Evolutionary conservation across 2,113 vertebrate genomes (phyloP).

Genomic region (Alligator sinensis): DNA sequence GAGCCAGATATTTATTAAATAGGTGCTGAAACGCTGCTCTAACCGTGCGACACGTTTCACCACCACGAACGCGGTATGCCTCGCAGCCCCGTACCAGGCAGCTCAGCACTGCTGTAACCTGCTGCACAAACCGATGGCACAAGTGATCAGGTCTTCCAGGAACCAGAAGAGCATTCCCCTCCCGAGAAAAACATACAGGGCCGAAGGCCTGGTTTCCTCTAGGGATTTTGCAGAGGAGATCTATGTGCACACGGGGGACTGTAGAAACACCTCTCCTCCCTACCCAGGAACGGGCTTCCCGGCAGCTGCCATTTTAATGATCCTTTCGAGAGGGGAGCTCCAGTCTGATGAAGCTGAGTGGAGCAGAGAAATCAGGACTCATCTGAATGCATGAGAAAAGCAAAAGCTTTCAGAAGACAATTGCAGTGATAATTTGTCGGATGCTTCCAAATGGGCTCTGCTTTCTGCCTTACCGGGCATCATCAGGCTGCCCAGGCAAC

Average conservation of each 20-base stretch:
- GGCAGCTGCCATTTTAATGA: background rate
- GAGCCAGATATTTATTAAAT: background rate
- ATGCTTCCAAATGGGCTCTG: background rate
- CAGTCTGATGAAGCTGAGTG: background rate
- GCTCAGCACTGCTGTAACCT: background rate
- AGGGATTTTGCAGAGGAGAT: background rate
- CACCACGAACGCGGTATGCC: background rate
- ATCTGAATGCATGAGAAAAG: background rate
- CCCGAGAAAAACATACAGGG: fast-evolving
- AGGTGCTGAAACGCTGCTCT: conserved; percentile 43
- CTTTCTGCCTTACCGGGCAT: background rate
- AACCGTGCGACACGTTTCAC: conserved; percentile 13
- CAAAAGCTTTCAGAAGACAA: background rate
- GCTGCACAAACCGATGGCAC: background rate
- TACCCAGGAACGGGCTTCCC: background rate
- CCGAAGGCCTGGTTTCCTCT: background rate
- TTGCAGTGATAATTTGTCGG: background rate
- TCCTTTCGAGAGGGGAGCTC: background rate
- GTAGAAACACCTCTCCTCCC: fast-evolving
- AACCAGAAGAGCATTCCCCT: background rate
- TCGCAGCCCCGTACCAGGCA: background rate
- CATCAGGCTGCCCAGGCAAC: background rate
- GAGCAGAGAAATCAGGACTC: background rate
- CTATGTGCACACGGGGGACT: background rate
- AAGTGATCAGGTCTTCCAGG: background rate